Evolutionary conservation across 2,888 invertebrate species (phyloP), one percentile per base, ranked within the genome.

Genomic region (Drepanosiphum platanoidis): DNA sequence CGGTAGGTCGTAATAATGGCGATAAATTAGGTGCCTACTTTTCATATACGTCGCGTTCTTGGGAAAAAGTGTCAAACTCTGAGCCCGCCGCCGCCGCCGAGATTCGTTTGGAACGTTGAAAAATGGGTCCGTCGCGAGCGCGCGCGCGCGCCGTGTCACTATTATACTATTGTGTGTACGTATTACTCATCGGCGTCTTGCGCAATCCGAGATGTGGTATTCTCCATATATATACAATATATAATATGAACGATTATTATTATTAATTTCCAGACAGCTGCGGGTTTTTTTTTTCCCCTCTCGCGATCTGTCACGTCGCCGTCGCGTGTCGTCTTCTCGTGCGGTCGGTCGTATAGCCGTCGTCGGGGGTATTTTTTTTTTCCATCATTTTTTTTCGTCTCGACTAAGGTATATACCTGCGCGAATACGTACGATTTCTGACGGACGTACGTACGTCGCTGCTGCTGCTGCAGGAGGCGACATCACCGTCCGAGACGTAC

Each of bases 151-250:
- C 66, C 32, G 32, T 66, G 32, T 66, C 32, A 66, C 27, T 27
- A 27, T 58, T n/a, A 22, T 64, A 13, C 64, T 8, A 64, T 30
- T 64, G 3, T 30, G 27, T 52, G 15, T n/a, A 36, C 30, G 11
- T 30, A 72, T 72, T 46, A 72, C 39, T 72, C 72, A 46, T 46
- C 30, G 72, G 72, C 72, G 72, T 42, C 72, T 72, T 42, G 15
- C 42, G 64, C 64, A 8, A 64, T 36, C 4, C 61, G 11, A 66
- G 64, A 32, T 32, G 68, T 13, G 7, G 68, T 34, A 34, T 68
- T 68, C 7, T 3, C 32, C 27, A 18, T 61, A 30, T 30, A 27
- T 8, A 3, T n/a, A 46, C 7, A 72, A 39, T 13, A 27, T 61
- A 30, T 61, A 39, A 77, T 61, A 36, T 22, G 11, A 42, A 30